Conservation (phyloP, 2,797 vertebrate genomes). For the Myotis vivesi region DNA sequence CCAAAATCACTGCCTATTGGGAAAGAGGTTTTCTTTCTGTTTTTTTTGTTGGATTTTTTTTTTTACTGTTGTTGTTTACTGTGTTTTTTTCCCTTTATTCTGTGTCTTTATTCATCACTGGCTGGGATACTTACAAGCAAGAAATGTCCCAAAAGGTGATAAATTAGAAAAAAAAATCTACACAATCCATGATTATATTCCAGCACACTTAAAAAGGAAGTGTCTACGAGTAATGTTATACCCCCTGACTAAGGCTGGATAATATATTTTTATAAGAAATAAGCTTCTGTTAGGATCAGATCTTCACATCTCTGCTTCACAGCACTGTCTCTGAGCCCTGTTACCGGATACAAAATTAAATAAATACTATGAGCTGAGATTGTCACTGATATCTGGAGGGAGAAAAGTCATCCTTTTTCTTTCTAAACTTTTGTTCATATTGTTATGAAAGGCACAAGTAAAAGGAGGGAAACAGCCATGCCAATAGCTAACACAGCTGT, state of each 20-base stretch:
- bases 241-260: neutral
- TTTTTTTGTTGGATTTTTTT: neutral
- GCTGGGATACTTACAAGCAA: neutral
- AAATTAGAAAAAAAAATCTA: neutral
- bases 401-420: conserved; percentile 45
- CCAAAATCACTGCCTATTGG: neutral
- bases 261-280: conserved; percentile 1
- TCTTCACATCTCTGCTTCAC: conserved; percentile 32
- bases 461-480: neutral
- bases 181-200: neutral
- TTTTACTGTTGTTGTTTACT: neutral
- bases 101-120: neutral
- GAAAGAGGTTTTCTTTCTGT: neutral
- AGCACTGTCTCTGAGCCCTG: neutral
- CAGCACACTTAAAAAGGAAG: neutral
- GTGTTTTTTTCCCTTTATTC: neutral
- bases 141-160: neutral
- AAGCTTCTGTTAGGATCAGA: conserved; percentile 4
- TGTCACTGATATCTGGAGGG: neutral
- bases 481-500: conserved; percentile 66
- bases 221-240: neutral
- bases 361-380: neutral
- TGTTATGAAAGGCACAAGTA: neutral
- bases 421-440: conserved; percentile 48
- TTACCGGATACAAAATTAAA: neutral